Evolutionary conservation across 2,888 invertebrate genomes (phyloP).

Genomic region (Diabrotica balteata): DNA sequence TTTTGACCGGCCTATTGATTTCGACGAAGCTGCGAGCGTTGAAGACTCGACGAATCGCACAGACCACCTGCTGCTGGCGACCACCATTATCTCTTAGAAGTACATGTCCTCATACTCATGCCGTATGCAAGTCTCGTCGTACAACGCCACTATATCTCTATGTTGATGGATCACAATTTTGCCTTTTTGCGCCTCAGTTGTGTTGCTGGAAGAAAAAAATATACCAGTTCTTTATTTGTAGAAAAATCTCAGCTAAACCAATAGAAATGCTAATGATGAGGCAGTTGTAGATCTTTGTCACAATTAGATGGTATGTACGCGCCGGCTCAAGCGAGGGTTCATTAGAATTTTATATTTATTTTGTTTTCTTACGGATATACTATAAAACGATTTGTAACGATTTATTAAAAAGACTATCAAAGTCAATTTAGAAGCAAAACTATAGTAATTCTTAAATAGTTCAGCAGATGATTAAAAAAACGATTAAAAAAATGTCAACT

Average conservation of each 20-base stretch:
- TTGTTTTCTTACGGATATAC: too few relatives aligned
- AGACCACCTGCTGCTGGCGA: slow-evolving; percentile 36
- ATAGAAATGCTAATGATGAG: not conserved
- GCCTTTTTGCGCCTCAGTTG: slow-evolving; percentile 31
- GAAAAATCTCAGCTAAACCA: not conserved
- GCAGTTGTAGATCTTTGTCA: too few relatives aligned
- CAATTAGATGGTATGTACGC: too few relatives aligned
- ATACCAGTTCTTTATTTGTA: not conserved
- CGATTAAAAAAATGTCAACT: too few relatives aligned
- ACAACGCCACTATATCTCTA: slow-evolving; percentile 24
- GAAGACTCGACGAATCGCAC: slow-evolving; percentile 13
- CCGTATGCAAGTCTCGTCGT: slow-evolving; percentile 39
- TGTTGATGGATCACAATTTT: slow-evolving; percentile 29
- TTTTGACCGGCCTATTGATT: slow-evolving; percentile 12
- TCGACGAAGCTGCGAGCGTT: slow-evolving; percentile 4
- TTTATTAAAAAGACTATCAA: too few relatives aligned
- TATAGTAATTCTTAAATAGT: too few relatives aligned
- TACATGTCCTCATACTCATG: slow-evolving; percentile 39
- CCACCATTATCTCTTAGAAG: slow-evolving; percentile 42
- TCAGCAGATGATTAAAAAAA: too few relatives aligned
- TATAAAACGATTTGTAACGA: too few relatives aligned
- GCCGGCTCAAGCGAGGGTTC: too few relatives aligned
- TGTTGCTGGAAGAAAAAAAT: slow-evolving; percentile 4
- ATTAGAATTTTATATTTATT: too few relatives aligned
- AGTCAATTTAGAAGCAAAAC: too few relatives aligned